Evolutionary conservation across 2,797 vertebrate species (phyloP).

Genomic region (Lerista edwardsae): DNA sequence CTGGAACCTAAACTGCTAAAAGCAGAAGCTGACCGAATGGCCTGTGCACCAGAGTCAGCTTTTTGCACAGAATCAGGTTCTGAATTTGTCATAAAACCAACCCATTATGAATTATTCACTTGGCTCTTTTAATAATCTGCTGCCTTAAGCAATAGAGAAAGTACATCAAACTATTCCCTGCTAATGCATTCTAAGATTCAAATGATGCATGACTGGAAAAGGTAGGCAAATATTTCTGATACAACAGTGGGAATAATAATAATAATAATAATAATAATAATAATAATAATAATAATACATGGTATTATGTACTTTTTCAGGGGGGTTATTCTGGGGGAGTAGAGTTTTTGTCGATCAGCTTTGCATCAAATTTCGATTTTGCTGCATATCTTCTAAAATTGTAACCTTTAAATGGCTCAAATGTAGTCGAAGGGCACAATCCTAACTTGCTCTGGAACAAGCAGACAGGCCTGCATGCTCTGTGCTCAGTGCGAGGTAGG

Average conservation of each 20-base stretch:
- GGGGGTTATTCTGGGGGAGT: not conserved
- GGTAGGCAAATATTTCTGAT: constrained; percentile 1
- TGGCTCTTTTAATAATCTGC: not conserved
- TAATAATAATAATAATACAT: too few relatives aligned
- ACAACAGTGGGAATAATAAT: not conserved
- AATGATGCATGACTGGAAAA: constrained; percentile 4
- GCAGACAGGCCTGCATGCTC: too few relatives aligned
- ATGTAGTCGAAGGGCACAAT: not conserved
- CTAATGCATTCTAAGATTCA: not conserved
- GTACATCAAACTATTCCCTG: not conserved
- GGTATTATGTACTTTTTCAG: not conserved
- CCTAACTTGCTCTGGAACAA: too few relatives aligned
- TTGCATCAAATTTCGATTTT: not conserved
- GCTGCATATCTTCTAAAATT: not conserved
- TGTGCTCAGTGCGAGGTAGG: too few relatives aligned
- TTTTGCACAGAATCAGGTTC: not conserved
- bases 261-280: too few relatives aligned
- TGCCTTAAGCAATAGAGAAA: constrained; percentile 20
- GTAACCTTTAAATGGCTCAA: not conserved
- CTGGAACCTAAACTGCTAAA: not conserved
- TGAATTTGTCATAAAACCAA: constrained; percentile 16
- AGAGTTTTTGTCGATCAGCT: not conserved
- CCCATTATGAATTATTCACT: constrained; percentile 20
- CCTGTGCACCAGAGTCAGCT: not conserved
- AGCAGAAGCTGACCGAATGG: not conserved